phyloP scores from a whole-genome alignment of 2,113 vertebrate genomes.

The Pipa parva region DNA sequence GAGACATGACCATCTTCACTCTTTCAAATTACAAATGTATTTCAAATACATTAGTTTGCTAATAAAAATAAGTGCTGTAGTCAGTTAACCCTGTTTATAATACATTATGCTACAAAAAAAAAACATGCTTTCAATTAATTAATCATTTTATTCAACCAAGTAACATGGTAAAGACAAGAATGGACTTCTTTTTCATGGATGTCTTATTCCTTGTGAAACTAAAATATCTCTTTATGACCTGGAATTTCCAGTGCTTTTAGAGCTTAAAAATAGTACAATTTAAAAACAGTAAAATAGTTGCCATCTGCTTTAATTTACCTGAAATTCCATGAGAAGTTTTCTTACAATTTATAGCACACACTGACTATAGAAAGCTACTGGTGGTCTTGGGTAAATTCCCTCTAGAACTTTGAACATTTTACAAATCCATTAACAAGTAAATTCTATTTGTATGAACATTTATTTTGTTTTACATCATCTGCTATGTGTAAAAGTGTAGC shows the following conservation, averaged over 20 bases:
- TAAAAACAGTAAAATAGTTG: conserved; percentile 32
- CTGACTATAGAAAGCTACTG: conserved; percentile 12
- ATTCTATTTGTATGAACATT: conserved; percentile 26
- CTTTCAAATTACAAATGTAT: too few relatives aligned
- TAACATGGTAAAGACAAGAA: too few relatives aligned
- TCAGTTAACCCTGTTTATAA: too few relatives aligned
- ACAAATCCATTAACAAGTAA: conserved; percentile 27
- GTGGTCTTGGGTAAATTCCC: conserved; percentile 25
- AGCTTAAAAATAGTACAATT: too few relatives aligned
- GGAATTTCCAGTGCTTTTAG: conserved; percentile 22
- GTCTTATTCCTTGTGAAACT: conserved; percentile 10
- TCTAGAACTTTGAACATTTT: conserved; percentile 8
- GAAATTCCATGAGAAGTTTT: conserved; percentile 8
- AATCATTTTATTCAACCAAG: too few relatives aligned
- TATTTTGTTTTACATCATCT: conserved; percentile 2
- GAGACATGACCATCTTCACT: too few relatives aligned
- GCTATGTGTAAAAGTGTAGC: conserved; percentile 1
- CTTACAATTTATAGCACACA: conserved; percentile 28
- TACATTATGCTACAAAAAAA: too few relatives aligned
- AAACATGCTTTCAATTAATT: too few relatives aligned
- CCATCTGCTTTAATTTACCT: conserved; percentile 35
- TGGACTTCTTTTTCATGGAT: too few relatives aligned
- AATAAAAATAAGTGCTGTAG: too few relatives aligned
- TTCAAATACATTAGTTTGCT: too few relatives aligned
- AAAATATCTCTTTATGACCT: conserved; percentile 10